These are phyloP conservation scores for Streptopelia turtur DNA, from an alignment of 2,797 vertebrate species.

Conservation along the genomic window DNA sequence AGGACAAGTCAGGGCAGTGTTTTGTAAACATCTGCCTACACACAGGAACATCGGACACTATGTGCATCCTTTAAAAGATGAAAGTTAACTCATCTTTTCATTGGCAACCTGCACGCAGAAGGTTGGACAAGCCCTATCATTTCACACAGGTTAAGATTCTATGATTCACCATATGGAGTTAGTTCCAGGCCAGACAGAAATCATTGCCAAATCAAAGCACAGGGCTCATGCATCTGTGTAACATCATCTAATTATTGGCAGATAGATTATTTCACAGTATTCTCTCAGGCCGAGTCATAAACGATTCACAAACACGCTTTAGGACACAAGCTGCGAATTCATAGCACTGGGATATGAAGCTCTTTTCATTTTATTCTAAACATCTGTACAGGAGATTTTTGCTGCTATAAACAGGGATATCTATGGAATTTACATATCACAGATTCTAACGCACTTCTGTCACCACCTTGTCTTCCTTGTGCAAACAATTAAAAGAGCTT, in stretches of 20 bases:
- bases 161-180: neutral
- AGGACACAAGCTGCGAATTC: neutral
- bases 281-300: neutral
- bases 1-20: neutral
- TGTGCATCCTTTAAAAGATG: neutral
- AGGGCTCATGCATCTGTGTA: constrained; percentile 3
- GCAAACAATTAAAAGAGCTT: neutral
- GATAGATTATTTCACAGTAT: constrained; percentile 23
- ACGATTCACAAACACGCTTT: neutral
- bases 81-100: neutral
- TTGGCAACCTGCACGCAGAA: neutral
- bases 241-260: constrained; percentile 26
- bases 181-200: neutral
- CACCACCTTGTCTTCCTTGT: neutral
- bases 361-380: neutral
- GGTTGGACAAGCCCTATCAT: neutral
- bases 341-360: neutral
- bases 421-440: neutral
- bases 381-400: neutral
- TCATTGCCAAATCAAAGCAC: neutral
- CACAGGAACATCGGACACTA: neutral
- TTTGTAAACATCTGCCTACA: neutral
- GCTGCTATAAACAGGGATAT: neutral
- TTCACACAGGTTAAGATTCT: neutral
- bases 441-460: neutral